Conservation (phyloP, 2,113 vertebrate species). For the Muscicapa adusta region DNA sequence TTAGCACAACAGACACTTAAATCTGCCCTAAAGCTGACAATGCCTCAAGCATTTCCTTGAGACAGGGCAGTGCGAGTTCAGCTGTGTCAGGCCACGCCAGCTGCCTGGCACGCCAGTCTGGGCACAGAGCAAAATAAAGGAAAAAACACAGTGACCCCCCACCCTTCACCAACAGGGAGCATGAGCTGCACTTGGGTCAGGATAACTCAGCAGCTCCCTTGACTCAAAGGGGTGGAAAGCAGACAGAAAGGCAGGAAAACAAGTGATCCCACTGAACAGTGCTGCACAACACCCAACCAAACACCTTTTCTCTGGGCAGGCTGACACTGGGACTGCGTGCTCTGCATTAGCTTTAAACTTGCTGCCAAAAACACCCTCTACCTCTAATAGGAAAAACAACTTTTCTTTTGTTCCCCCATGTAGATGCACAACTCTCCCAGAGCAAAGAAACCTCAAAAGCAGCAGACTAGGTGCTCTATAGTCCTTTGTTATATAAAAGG, state of each 20-base stretch:
- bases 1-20: constrained; percentile 1
- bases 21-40: constrained; percentile 17
- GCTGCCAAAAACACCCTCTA: not conserved
- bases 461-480: not conserved
- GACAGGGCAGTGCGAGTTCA: not conserved
- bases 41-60: constrained; percentile 18
- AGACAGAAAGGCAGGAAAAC: not conserved
- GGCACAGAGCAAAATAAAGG: not conserved
- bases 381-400: not conserved
- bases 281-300: not conserved
- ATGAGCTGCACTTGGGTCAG: not conserved
- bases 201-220: not conserved
- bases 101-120: not conserved
- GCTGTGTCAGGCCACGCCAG: not conserved
- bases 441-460: not conserved
- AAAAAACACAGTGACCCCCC: not conserved
- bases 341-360: not conserved
- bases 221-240: not conserved
- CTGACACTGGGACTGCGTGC: fast-evolving
- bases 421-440: fast-evolving
- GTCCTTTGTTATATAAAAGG: not conserved
- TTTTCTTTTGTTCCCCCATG: not conserved
- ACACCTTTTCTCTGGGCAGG: not conserved
- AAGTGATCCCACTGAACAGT: not conserved
- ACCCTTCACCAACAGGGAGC: not conserved